Conservation (phyloP, 2,888 invertebrate genomes). For the Pterostichus niger region DNA sequence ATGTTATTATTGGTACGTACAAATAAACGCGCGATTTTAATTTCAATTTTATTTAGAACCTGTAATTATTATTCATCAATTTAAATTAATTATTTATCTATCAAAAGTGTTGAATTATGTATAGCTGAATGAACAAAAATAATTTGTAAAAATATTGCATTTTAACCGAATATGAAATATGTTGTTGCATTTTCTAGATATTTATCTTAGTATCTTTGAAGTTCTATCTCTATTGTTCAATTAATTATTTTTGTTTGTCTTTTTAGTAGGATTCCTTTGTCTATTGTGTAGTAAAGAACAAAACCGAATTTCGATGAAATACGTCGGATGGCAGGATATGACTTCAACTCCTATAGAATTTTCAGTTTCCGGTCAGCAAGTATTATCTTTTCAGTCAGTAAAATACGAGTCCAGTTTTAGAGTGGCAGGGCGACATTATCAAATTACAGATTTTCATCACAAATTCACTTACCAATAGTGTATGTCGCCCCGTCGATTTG, state of each 20-base stretch:
- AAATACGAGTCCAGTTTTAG: conserved; percentile 4
- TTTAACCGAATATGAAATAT: not conserved
- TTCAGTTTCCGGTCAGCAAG: conserved; percentile 28
- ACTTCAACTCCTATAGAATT: not conserved
- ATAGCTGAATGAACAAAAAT: conserved; percentile 22
- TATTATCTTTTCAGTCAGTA: not conserved
- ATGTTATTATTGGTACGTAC: not conserved
- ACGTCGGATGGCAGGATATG: not conserved
- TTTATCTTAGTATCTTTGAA: not conserved
- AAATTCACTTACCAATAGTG: conserved; percentile 86
- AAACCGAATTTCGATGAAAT: conserved; percentile 1
- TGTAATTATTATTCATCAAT: conserved; percentile 11
- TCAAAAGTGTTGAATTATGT: conserved; percentile 19
- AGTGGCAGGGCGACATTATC: not conserved
- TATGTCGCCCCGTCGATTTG: conserved; percentile 92
- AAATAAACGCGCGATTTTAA: not conserved
- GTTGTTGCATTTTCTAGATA: not conserved
- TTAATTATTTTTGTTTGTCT: conserved; percentile 19
- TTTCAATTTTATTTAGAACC: conserved; percentile 25
- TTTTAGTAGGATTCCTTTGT: conserved; percentile 1
- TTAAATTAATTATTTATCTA: conserved; percentile 20
- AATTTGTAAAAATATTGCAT: not conserved
- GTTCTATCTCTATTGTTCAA: conserved; percentile 8
- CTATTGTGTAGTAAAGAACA: conserved; percentile 18
- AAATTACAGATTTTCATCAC: not conserved